Conservation (phyloP, 2,888 invertebrate genomes). For the Mechanitis mazaeus region DNA sequence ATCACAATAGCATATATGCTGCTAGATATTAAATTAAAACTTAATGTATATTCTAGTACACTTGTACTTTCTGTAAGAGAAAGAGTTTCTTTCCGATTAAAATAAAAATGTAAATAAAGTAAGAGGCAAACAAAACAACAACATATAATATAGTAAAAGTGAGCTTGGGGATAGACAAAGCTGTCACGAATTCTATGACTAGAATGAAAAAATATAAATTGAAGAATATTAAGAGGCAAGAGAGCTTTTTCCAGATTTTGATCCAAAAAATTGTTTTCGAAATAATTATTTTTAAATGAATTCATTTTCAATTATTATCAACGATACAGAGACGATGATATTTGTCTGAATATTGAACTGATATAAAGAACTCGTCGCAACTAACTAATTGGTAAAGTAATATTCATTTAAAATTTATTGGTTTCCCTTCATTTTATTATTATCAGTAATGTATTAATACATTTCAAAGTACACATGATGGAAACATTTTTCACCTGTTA, state of each 20-base stretch:
- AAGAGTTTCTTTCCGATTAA: no score
- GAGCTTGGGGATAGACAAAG: conserved; percentile 16
- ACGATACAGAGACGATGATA: no score
- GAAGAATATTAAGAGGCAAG: conserved; percentile 15
- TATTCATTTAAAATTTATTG: no score
- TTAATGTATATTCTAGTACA: not conserved
- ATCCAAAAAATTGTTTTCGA: conserved; percentile 19
- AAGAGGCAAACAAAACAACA: conserved; percentile 8
- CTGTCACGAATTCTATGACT: conserved; percentile 19
- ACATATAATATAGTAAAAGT: conserved; percentile 9
- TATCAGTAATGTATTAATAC: no score
- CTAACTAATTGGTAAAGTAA: no score
- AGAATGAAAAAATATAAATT: conserved; percentile 13
- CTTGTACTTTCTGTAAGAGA: no score
- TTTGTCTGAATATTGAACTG: no score
- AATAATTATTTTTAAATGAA: conserved; percentile 3
- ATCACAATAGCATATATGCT: conserved; percentile 11
- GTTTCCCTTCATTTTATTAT: no score
- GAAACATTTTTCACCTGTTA: no score
- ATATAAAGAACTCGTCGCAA: no score
- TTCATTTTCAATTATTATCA: conserved; percentile 11
- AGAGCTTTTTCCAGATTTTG: conserved; percentile 12
- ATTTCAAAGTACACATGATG: no score
- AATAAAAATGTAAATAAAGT: not conserved
- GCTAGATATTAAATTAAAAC: conserved; percentile 9